phyloP scores from a whole-genome alignment of 1,140 invertebrate genomes.

The Zeugodacus cucurbitae region DNA sequence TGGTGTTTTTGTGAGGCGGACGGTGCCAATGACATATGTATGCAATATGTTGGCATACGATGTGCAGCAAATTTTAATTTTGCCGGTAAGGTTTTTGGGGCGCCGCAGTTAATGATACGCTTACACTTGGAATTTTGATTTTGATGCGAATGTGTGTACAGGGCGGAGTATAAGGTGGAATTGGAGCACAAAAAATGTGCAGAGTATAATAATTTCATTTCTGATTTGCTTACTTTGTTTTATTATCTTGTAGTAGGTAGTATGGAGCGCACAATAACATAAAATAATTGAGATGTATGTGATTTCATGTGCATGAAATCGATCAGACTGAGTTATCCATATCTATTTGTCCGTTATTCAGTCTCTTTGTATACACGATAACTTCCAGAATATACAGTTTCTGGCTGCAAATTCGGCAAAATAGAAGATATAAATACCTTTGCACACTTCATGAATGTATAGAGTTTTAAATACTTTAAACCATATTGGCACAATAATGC shows the following conservation, averaged over 20 bases:
- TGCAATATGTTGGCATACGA: background rate
- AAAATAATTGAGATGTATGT: too few species aligned
- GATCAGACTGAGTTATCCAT: too few species aligned
- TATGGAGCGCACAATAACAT: too few species aligned
- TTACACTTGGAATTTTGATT: background rate
- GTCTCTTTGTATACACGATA: too few species aligned
- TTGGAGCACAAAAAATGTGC: background rate
- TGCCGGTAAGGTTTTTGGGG: background rate
- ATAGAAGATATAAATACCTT: too few species aligned
- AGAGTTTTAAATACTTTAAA: too few species aligned
- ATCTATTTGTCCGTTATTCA: too few species aligned
- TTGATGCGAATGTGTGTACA: background rate
- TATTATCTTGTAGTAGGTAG: background rate
- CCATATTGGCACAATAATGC: too few species aligned
- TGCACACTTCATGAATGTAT: too few species aligned
- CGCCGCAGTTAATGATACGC: background rate
- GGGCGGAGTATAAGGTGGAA: background rate
- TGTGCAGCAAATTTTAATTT: conserved; percentile 20
- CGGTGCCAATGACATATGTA: background rate
- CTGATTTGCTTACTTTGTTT: background rate
- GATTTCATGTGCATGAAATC: too few species aligned
- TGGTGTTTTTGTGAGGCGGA: background rate
- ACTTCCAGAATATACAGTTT: too few species aligned
- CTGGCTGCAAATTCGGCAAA: too few species aligned
- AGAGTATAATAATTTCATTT: background rate